Conservation (phyloP, 2,888 invertebrate species). For the Caenorhabditis macrosperma region DNA sequence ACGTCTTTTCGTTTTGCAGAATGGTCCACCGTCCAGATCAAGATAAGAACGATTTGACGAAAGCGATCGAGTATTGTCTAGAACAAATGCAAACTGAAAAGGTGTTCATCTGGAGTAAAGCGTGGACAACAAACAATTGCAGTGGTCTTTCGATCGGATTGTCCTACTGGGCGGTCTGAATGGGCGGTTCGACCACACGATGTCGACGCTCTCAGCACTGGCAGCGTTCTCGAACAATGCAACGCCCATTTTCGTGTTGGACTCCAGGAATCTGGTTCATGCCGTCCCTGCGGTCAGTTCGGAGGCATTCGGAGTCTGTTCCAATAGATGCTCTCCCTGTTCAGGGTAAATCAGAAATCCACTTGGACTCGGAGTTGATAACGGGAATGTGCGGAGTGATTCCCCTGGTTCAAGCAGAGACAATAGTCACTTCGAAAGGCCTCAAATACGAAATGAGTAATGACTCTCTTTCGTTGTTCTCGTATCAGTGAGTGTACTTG, state of each 20-base stretch:
- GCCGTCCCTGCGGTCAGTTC: constrained; percentile 38
- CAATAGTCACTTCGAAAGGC: constrained; percentile 72
- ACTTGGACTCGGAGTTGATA: constrained; percentile 19
- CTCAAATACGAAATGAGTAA: constrained; percentile 73
- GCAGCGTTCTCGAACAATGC: background rate
- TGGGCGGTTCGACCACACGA: constrained; percentile 77
- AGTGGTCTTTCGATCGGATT: constrained; percentile 45
- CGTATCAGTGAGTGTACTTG: too few relatives aligned
- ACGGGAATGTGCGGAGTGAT: constrained; percentile 71
- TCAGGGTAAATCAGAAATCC: constrained; percentile 48
- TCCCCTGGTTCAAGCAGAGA: constrained; percentile 71
- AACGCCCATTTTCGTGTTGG: constrained; percentile 31
- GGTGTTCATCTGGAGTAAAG: background rate
- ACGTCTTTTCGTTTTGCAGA: constrained; percentile 29
- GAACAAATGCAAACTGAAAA: constrained; percentile 5
- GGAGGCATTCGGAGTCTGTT: background rate
- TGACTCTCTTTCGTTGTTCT: too few relatives aligned
- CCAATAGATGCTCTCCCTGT: background rate
- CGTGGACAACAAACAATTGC: background rate
- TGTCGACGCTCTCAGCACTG: constrained; percentile 71
- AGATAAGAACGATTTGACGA: constrained; percentile 48
- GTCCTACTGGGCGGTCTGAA: constrained; percentile 61
- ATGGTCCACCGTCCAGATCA: constrained; percentile 68
- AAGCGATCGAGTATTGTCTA: constrained; percentile 42
- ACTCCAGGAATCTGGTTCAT: constrained; percentile 49